phyloP scores from a whole-genome alignment of 1,140 invertebrate genomes.

The Eciton burchellii region DNA sequence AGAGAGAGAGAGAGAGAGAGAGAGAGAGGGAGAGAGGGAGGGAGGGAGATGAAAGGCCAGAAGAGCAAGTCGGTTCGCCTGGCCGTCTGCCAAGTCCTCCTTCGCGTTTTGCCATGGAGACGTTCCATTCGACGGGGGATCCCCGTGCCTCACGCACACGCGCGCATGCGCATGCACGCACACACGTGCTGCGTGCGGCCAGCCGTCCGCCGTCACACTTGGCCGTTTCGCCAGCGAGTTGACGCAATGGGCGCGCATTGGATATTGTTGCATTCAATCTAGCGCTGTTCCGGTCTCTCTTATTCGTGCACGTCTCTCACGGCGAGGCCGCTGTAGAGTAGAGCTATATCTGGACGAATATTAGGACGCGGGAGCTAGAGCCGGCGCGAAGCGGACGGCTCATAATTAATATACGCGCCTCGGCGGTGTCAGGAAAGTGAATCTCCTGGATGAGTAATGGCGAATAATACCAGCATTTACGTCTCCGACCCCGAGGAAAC shows the following conservation, averaged over 20 bases:
- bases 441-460: constrained; percentile 30
- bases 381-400: background rate
- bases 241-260: background rate
- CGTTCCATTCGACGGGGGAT: constrained; percentile 57
- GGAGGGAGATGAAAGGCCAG: no score
- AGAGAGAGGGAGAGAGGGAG: no score
- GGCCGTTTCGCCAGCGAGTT: constrained; percentile 56
- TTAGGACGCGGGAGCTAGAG: background rate
- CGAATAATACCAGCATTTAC: constrained; percentile 30
- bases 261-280: constrained; percentile 50
- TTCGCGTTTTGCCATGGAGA: constrained; percentile 58
- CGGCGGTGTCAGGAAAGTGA: constrained; percentile 5
- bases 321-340: background rate
- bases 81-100: constrained; percentile 67
- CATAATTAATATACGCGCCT: constrained; percentile 35
- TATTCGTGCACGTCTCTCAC: background rate
- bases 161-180: background rate
- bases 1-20: no score
- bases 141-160: background rate
- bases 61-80: constrained; percentile 51
- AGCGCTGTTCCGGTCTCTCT: background rate
- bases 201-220: constrained; percentile 16
- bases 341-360: constrained; percentile 17
- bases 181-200: constrained; percentile 11
- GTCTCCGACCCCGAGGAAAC: background rate